phyloP scores from a whole-genome alignment of 2,797 vertebrate genomes.

The Anisognathus igniventris region DNA sequence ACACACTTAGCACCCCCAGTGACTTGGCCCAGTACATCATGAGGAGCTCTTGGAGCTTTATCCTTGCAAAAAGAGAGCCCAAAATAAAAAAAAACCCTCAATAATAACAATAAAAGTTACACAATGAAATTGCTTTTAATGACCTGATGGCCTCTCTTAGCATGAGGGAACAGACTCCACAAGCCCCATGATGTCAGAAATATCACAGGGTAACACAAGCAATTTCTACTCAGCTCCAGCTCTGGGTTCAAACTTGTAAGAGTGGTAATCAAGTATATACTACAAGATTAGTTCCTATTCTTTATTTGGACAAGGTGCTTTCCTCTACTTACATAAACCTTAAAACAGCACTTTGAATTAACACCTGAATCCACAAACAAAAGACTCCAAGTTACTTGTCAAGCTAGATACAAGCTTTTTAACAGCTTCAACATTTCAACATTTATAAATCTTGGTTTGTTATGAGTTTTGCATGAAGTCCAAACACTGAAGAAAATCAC shows the following conservation, averaged over 20 bases:
- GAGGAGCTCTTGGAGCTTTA: not conserved
- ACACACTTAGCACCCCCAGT: not conserved
- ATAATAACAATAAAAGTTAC: not conserved
- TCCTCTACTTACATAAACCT: not conserved
- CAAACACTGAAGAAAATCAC: not conserved
- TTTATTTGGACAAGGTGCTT: not conserved
- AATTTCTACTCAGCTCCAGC: not conserved
- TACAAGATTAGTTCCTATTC: not conserved
- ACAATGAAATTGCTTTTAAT: not conserved
- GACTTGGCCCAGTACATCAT: not conserved
- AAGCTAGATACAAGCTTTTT: not conserved
- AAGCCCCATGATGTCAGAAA: not conserved
- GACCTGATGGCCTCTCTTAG: not conserved
- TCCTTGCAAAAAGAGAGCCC: not conserved
- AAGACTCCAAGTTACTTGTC: not conserved
- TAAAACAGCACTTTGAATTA: not conserved
- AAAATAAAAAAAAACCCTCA: not conserved
- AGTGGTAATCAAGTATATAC: fast-evolving
- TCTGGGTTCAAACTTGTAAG: not conserved
- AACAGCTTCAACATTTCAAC: not conserved
- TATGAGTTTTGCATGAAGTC: not conserved
- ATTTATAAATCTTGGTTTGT: not conserved
- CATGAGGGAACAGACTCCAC: not conserved
- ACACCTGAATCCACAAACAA: not conserved
- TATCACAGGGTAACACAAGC: not conserved